Conservation (phyloP, 2,797 vertebrate species). For the Rhinoraja longicauda region DNA sequence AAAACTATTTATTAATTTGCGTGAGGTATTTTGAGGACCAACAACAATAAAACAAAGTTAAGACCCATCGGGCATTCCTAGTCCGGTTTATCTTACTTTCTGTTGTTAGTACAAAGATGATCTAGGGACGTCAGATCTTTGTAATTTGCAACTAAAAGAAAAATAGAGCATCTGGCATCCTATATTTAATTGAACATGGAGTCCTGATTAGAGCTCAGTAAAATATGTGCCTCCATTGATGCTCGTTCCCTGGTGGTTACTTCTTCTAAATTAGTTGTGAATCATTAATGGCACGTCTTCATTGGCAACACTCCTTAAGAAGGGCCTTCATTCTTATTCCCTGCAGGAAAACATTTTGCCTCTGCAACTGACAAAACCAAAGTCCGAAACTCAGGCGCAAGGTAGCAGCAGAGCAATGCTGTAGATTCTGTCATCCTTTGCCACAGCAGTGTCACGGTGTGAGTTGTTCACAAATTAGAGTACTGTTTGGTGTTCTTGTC, state of each 20-base stretch:
- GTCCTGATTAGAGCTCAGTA: not conserved
- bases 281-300: not conserved
- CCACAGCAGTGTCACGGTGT: not conserved
- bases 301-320: not conserved
- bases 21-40: not conserved
- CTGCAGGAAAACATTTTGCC: not conserved
- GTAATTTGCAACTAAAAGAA: not conserved
- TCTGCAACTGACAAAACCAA: not conserved
- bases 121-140: not conserved
- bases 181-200: not conserved
- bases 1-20: not conserved
- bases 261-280: not conserved
- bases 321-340: not conserved
- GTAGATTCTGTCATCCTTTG: not conserved
- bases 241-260: not conserved
- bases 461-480: no score
- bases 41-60: not conserved
- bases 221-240: slow-evolving; percentile 24
- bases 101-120: not conserved
- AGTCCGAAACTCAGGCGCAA: not conserved
- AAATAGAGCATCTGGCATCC: not conserved
- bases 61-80: not conserved
- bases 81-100: not conserved
- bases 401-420: not conserved
- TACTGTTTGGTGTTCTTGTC: no score